These are phyloP conservation scores for Tipula vernalis DNA, from an alignment of 2,888 invertebrate genomes.

Conservation along the genomic window DNA sequence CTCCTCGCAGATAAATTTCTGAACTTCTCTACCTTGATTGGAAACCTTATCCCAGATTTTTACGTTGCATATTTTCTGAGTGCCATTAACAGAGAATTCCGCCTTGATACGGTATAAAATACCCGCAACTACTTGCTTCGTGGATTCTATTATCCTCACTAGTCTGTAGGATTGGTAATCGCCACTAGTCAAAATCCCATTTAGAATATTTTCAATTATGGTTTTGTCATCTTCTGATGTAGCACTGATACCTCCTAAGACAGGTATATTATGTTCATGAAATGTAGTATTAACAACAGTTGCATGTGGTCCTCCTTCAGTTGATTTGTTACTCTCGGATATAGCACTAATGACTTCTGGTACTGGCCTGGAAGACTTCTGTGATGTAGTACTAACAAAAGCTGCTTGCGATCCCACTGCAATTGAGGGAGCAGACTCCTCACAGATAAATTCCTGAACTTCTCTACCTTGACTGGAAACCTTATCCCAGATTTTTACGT, in stretches of 20 bases:
- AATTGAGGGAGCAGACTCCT: too few relatives aligned
- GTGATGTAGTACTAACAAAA: too few relatives aligned
- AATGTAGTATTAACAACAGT: too few relatives aligned
- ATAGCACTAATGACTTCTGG: too few relatives aligned
- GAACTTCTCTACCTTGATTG: not conserved
- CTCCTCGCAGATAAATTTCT: not conserved
- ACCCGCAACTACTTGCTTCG: not conserved
- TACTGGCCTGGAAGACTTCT: too few relatives aligned
- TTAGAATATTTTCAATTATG: not conserved
- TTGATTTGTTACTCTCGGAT: too few relatives aligned
- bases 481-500: too few relatives aligned
- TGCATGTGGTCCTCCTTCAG: too few relatives aligned
- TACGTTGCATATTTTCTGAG: not conserved
- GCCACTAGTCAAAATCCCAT: not conserved
- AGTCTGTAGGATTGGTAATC: not conserved
- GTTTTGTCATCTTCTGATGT: not conserved
- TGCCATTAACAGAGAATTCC: constrained; percentile 30
- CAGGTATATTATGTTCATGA: too few relatives aligned
- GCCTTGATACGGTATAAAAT: constrained; percentile 22
- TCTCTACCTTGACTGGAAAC: too few relatives aligned
- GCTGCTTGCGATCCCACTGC: too few relatives aligned
- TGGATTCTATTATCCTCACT: not conserved
- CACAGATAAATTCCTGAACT: too few relatives aligned
- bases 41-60: not conserved
- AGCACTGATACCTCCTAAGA: not conserved